These are phyloP conservation scores for Trichoplusia ni DNA, from an alignment of 1,140 invertebrate genomes.

Conservation along the genomic window DNA sequence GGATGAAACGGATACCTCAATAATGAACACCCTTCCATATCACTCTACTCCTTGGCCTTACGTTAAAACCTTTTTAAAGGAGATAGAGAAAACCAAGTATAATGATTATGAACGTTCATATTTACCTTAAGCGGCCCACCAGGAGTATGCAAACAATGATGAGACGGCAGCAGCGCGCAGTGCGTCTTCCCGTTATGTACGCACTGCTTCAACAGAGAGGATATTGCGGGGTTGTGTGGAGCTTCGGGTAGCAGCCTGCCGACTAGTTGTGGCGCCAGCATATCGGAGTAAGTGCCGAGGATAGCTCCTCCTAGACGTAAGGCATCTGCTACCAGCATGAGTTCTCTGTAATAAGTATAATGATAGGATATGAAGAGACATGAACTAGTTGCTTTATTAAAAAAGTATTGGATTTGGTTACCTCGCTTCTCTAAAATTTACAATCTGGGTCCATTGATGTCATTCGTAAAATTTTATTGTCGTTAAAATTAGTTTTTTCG, in stretches of 20 bases:
- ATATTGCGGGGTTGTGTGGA: conserved; percentile 89
- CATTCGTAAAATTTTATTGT: too few relatives aligned
- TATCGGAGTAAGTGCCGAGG: conserved; percentile 94
- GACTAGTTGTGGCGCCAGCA: conserved; percentile 97
- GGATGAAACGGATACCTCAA: too few relatives aligned
- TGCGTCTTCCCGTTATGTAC: conserved; percentile 92
- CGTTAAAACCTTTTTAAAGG: too few relatives aligned
- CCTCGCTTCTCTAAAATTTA: too few relatives aligned
- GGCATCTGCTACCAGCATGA: conserved; percentile 97
- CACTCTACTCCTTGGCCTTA: too few relatives aligned
- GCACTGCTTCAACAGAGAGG: conserved; percentile 94
- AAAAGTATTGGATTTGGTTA: too few relatives aligned
- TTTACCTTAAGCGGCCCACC: conserved; percentile 96
- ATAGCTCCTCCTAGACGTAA: conserved; percentile 95
- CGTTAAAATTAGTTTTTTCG: too few relatives aligned
- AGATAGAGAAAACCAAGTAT: too few relatives aligned
- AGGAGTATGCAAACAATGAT: conserved; percentile 98
- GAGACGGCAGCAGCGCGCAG: conserved; percentile 94
- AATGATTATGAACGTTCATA: too few relatives aligned
- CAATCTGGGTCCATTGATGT: too few relatives aligned
- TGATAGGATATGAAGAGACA: background rate
- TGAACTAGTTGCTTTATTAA: too few relatives aligned
- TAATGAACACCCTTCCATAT: too few relatives aligned
- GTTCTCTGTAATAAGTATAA: conserved; percentile 84
- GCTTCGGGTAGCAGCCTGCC: conserved; percentile 97